These are phyloP conservation scores for Tribolium castaneum DNA, from an alignment of 1,140 invertebrate species.

Conservation along the genomic window DNA sequence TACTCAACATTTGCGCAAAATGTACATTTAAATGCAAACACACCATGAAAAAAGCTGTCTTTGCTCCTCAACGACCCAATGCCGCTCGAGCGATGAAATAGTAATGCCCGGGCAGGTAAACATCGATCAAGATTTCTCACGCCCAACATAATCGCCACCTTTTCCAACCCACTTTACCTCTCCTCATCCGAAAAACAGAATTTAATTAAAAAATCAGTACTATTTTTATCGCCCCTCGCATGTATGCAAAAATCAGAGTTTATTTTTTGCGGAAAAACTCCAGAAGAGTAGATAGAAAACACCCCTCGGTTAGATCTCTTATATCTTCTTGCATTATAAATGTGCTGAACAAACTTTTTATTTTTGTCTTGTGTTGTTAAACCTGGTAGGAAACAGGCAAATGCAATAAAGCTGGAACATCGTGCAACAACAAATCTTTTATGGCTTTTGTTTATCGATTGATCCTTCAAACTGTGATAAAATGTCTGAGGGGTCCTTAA, in stretches of 20 bases:
- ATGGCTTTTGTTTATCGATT: background rate
- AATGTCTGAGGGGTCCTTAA: background rate
- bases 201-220: too few relatives aligned
- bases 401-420: background rate
- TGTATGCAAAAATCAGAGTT: too few relatives aligned
- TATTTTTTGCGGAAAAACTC: background rate
- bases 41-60: constrained; percentile 16
- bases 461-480: background rate
- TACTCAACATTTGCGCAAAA: constrained; percentile 14
- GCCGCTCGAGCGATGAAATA: background rate
- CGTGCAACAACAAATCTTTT: background rate
- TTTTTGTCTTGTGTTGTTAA: background rate
- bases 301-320: background rate
- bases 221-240: too few relatives aligned
- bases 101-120: constrained; percentile 11
- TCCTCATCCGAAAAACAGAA: too few relatives aligned
- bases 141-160: background rate
- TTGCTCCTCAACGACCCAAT: constrained; percentile 7
- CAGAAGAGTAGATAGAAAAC: background rate
- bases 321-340: background rate
- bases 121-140: background rate
- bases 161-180: background rate
- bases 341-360: background rate
- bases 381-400: background rate
- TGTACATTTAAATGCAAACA: constrained; percentile 33